Evolutionary conservation across 2,113 vertebrate species (phyloP), one percentile per base, ranked within the genome.

Genomic region (Arenaria interpres): DNA sequence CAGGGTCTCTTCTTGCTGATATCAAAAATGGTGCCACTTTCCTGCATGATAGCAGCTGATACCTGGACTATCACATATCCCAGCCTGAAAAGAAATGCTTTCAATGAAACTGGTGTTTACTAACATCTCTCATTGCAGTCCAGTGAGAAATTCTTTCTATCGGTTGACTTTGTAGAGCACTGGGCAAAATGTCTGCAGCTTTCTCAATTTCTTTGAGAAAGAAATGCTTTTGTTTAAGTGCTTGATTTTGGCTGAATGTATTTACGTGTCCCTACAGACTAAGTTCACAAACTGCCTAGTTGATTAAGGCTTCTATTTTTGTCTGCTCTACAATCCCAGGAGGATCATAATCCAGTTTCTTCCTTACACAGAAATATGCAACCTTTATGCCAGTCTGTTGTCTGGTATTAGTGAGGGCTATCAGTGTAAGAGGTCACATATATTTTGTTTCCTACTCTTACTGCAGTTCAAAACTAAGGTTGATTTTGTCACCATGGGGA

Each of bases 231-330:
- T 93, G 37, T 48, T 37, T 54, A 89, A 93, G 60, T 76, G 59
- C 30, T 62, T 91, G 67, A 43, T 86, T 96, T 93, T 92, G 56
- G 53, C 75, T 78, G 57, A 73, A 83, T 39, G 17, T 71, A 72
- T 94, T 93, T 89, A 71, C 20, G n/a, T 45, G 69, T 69, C 72
- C 63, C 51, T 76, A 50, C 27, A 90, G 74, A 75, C 50, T 37
- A 73, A 74, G 68, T 72, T 95, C 66, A 59, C 50, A 94, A 88
- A 77, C 60, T 87, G 54, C 45, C 37, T 93, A 32, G 15, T 37
- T 94, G 60, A 84, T 79, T 75, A 74, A 84, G 51, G 23, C 24
- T 94, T 68, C 67, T 92, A 16, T 87, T 97, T 97, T 92, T 4
- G 3, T 89, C 68, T 89, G 37, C 35, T 84, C 14, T 41, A 39